Percentiles rank a stretch among this genome's conserved stretches.
These are phyloP conservation scores for Patella vulgata DNA, from an alignment of 1,140 invertebrate genomes.

Conservation along the genomic window DNA sequence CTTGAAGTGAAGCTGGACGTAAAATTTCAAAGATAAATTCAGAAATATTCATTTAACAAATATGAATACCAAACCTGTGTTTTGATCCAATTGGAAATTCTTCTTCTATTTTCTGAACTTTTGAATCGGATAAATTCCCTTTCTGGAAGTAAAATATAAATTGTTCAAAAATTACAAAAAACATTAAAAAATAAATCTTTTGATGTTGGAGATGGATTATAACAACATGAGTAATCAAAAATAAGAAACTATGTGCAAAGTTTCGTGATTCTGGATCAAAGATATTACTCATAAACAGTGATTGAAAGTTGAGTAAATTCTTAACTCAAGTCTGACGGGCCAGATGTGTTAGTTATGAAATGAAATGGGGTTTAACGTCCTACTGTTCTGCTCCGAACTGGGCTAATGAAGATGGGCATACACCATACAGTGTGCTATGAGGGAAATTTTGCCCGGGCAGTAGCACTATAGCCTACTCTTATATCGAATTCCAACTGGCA, in stretches of 20 bases:
- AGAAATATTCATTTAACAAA: background rate
- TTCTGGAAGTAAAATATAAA: slow-evolving; percentile 28
- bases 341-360: background rate
- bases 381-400: too few species aligned
- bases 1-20: too few species aligned
- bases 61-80: slow-evolving; percentile 26
- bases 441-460: too few species aligned
- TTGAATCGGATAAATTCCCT: slow-evolving; percentile 34
- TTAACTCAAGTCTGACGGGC: background rate
- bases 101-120: slow-evolving; percentile 15
- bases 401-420: too few species aligned
- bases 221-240: background rate
- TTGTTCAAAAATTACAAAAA: background rate
- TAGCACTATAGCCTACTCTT: too few species aligned
- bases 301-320: too few species aligned
- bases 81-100: slow-evolving; percentile 32
- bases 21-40: too few species aligned
- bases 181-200: background rate
- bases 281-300: too few species aligned
- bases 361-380: background rate
- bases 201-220: background rate
- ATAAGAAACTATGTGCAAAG: background rate
- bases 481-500: too few species aligned
- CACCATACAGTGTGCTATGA: too few species aligned
- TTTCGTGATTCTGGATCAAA: too few species aligned